Conservation (phyloP, 2,888 invertebrate genomes). For the Stenurella melanura region DNA sequence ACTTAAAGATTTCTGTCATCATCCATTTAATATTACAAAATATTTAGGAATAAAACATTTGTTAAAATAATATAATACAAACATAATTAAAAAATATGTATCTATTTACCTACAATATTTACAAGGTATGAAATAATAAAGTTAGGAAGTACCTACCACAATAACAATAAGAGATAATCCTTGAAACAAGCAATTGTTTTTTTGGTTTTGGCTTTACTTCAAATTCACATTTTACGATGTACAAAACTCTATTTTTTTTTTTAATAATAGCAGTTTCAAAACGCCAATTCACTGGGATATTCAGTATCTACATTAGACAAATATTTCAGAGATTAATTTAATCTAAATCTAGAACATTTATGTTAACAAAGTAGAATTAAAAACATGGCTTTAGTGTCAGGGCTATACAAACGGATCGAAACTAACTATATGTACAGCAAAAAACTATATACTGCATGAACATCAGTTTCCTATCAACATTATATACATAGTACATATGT, state of each 20-base stretch:
- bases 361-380: no score
- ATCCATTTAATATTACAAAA: conserved; percentile 22
- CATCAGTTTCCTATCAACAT: no score
- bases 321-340: no score
- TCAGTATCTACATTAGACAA: no score
- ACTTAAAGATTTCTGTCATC: conserved; percentile 16
- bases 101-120: conserved; percentile 26
- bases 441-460: no score
- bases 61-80: conserved; percentile 31
- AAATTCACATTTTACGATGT: not conserved
- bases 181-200: not conserved
- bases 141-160: conserved; percentile 13
- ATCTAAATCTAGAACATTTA: no score
- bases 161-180: conserved; percentile 3
- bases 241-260: not conserved
- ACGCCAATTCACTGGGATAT: no score
- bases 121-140: conserved; percentile 16
- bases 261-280: no score
- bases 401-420: no score
- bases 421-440: no score
- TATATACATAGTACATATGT: no score
- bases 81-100: conserved; percentile 15
- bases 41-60: conserved; percentile 25
- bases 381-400: no score
- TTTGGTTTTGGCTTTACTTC: not conserved